Conservation (phyloP, 2,113 vertebrate species). For the Chamaea fasciata region DNA sequence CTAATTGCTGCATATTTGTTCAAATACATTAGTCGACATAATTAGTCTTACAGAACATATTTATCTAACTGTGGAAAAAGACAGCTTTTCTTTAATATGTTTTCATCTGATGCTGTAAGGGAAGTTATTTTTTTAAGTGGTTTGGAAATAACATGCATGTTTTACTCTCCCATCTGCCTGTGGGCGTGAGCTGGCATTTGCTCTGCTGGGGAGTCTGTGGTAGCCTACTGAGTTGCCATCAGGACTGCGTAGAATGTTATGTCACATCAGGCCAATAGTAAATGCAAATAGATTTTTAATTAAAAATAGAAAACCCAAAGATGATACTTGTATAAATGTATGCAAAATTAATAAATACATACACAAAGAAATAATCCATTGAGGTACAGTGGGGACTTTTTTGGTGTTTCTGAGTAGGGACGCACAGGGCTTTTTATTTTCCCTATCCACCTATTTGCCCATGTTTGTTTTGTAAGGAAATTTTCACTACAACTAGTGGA, state of each 20-base stretch:
- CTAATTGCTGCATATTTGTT: not conserved
- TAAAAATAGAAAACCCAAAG: conserved; percentile 4
- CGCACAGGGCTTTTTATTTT: not conserved
- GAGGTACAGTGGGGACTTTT: not conserved
- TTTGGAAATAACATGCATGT: conserved; percentile 31
- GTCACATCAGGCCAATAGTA: not conserved
- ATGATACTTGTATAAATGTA: not conserved
- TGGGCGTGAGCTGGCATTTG: conserved; percentile 36
- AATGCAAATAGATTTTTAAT: conserved; percentile 34
- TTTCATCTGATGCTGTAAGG: not conserved
- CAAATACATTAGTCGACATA: not conserved
- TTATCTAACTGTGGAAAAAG: not conserved
- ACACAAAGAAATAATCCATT: not conserved
- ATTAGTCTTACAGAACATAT: not conserved
- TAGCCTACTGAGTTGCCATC: conserved; percentile 49
- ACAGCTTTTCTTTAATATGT: not conserved
- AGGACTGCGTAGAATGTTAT: conserved; percentile 3
- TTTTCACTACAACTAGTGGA: not conserved
- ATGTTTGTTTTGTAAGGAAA: not conserved
- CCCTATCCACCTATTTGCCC: not conserved
- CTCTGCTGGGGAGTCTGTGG: not conserved
- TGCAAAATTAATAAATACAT: not conserved
- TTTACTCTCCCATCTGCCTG: conserved; percentile 45
- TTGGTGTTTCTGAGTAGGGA: not conserved
- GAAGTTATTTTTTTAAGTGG: not conserved